phyloP scores from a whole-genome alignment of 2,113 vertebrate species.

The Patagioenas fasciata region DNA sequence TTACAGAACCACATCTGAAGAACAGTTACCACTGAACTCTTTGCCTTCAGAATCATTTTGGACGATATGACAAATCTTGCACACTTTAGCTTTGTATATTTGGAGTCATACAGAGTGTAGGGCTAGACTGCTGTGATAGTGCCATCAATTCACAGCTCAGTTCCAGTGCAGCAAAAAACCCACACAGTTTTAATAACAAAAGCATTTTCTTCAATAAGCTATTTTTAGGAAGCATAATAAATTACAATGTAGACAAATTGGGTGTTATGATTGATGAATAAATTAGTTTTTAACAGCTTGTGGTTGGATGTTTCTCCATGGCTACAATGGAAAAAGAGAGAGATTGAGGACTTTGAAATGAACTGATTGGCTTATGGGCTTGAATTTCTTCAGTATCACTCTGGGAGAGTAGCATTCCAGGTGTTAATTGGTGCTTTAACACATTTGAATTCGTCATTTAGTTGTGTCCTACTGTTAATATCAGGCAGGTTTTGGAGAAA shows the following conservation, averaged over 20 bases:
- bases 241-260: neutral
- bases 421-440: neutral
- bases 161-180: neutral
- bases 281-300: neutral
- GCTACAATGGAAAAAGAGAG: neutral
- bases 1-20: conserved; percentile 9
- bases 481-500: neutral
- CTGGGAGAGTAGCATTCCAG: neutral
- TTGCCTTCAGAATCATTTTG: neutral
- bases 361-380: neutral
- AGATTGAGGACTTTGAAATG: neutral
- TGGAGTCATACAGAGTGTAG: neutral
- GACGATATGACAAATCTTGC: neutral
- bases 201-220: neutral
- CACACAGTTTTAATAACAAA: neutral
- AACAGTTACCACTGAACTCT: neutral
- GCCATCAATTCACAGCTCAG: neutral
- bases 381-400: neutral
- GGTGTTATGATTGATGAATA: neutral
- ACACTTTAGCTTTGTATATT: neutral
- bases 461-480: neutral
- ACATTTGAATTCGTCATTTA: neutral
- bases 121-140: neutral
- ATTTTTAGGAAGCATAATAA: neutral
- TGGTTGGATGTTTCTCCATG: rapidly evolving